These are phyloP conservation scores for Microctonus brassicae DNA, from an alignment of 2,888 invertebrate species.

Conservation along the genomic window DNA sequence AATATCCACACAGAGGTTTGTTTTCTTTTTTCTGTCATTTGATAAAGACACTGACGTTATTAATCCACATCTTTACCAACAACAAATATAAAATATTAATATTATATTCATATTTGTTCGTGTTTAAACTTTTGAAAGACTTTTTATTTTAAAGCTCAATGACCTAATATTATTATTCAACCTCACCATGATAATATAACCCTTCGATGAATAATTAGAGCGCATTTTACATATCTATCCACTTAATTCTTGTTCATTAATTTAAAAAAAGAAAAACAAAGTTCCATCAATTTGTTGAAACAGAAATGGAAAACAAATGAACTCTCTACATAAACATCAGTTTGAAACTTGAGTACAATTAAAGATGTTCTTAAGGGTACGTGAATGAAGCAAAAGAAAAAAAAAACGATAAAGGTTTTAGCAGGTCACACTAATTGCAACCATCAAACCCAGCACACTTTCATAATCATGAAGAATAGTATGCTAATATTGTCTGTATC, in stretches of 20 bases:
- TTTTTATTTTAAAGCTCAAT: not conserved
- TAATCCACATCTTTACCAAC: too few species aligned
- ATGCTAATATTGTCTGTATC: too few species aligned
- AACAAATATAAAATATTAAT: not conserved
- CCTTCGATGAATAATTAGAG: slow-evolving; percentile 19
- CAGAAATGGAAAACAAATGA: not conserved
- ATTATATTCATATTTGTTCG: too few species aligned
- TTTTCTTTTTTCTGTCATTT: too few species aligned
- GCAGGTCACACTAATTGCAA: slow-evolving; percentile 43
- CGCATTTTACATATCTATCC: slow-evolving; percentile 2
- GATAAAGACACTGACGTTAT: too few species aligned
- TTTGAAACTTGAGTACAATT: not conserved
- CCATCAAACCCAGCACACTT: not conserved
- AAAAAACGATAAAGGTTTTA: slow-evolving; percentile 29
- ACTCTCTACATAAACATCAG: not conserved
- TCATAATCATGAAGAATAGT: not conserved
- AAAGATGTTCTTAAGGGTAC: slow-evolving; percentile 16
- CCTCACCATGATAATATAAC: not conserved
- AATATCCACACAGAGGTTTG: too few species aligned
- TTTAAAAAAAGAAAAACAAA: not conserved
- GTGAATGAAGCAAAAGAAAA: not conserved
- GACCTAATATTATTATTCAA: not conserved
- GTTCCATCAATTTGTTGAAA: not conserved
- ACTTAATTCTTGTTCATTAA: slow-evolving; percentile 5
- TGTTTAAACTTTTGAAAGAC: not conserved